These are phyloP conservation scores for Hirtodrosophila trivittata DNA, from an alignment of 2,888 invertebrate species.

Conservation along the genomic window DNA sequence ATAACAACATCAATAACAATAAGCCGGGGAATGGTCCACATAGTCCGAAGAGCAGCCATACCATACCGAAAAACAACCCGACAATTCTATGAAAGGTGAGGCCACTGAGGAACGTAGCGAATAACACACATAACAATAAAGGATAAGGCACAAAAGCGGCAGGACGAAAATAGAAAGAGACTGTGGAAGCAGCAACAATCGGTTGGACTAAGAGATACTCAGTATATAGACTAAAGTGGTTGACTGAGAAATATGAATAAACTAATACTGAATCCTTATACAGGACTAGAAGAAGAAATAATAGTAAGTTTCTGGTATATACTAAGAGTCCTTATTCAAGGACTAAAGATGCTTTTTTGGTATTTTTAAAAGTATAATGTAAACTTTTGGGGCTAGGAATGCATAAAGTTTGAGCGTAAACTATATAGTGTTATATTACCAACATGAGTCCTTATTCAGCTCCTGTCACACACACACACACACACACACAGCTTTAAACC, in stretches of 20 bases:
- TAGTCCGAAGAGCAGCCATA: not conserved
- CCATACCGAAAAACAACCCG: conserved; percentile 15
- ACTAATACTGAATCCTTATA: too few species aligned
- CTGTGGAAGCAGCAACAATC: not conserved
- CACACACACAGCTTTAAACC: not conserved
- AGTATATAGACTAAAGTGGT: conserved; percentile 3
- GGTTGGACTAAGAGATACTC: conserved; percentile 12
- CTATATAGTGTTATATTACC: too few species aligned
- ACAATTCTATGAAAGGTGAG: conserved; percentile 34
- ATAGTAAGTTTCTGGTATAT: too few species aligned
- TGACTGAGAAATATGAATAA: too few species aligned
- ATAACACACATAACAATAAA: conserved; percentile 56
- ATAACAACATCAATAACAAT: conserved; percentile 81
- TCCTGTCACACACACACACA: not conserved
- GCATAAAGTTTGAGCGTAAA: too few species aligned
- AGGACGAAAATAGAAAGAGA: not conserved
- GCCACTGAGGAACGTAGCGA: conserved; percentile 36
- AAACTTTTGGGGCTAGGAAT: too few species aligned
- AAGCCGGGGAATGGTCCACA: conserved; percentile 47
- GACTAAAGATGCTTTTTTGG: too few species aligned
- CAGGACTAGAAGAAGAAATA: too few species aligned
- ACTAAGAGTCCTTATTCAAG: too few species aligned
- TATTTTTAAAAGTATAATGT: too few species aligned
- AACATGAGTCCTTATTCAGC: too few species aligned
- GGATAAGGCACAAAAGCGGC: conserved; percentile 32